phyloP scores from a whole-genome alignment of 2,797 vertebrate species.

The Novumbra hubbsi region DNA sequence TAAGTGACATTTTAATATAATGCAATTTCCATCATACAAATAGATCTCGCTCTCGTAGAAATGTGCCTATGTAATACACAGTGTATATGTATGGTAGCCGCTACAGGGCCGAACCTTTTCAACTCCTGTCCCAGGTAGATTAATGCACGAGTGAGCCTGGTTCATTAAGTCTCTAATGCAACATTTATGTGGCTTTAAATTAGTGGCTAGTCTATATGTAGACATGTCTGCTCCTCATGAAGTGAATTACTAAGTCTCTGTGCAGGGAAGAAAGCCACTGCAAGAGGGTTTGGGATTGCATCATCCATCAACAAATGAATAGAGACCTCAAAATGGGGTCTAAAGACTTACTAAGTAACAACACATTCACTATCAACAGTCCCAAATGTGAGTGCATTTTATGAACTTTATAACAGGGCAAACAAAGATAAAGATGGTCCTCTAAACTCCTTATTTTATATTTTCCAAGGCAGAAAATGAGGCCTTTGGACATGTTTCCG shows the following conservation, averaged over 20 bases:
- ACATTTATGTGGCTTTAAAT: slow-evolving; percentile 55
- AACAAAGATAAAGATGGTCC: background rate
- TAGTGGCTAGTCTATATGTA: slow-evolving; percentile 35
- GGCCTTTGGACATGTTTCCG: too few relatives aligned
- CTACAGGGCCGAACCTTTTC: background rate
- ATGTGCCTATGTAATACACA: background rate
- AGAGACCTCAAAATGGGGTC: slow-evolving; percentile 10
- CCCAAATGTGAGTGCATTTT: background rate
- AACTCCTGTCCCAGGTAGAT: background rate
- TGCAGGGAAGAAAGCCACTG: slow-evolving; percentile 14
- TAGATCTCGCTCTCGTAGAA: background rate
- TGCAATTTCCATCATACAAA: background rate
- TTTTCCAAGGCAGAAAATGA: background rate
- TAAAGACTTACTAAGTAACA: slow-evolving; percentile 39
- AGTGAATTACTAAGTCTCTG: slow-evolving; percentile 27
- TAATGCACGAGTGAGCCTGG: background rate
- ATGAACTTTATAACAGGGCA: background rate
- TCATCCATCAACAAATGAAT: slow-evolving; percentile 32
- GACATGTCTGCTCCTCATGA: slow-evolving; percentile 31
- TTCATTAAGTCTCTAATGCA: slow-evolving; percentile 1
- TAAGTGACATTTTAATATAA: background rate
- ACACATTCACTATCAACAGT: slow-evolving; percentile 3
- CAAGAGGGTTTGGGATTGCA: slow-evolving; percentile 11
- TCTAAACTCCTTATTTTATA: background rate
- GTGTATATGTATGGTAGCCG: background rate